Conservation (phyloP, 2,797 vertebrate species). For the Artibeus lituratus region DNA sequence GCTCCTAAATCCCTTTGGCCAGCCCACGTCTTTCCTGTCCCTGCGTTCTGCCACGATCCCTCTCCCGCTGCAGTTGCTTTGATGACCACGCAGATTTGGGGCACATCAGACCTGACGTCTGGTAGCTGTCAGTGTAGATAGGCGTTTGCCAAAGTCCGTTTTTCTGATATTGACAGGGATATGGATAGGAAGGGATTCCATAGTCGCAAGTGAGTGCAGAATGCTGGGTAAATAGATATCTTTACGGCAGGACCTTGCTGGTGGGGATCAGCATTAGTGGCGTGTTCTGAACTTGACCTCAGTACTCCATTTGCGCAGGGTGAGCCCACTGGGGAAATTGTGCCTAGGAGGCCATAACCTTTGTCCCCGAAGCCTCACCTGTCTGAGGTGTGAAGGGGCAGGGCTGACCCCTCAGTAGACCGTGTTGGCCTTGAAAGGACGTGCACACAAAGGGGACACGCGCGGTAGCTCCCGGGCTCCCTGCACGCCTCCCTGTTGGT, state of each 20-base stretch:
- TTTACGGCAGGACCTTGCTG: not conserved
- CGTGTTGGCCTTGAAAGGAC: not conserved
- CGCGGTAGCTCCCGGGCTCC: not conserved
- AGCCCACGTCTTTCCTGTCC: not conserved
- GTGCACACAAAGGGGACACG: accelerated
- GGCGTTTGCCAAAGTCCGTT: accelerated
- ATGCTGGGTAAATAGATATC: not conserved
- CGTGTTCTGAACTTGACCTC: not conserved
- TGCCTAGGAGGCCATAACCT: not conserved
- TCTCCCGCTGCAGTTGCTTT: not conserved
- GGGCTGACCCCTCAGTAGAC: not conserved
- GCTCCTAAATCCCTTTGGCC: slow-evolving; percentile 42
- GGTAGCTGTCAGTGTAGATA: not conserved
- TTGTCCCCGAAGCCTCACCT: not conserved
- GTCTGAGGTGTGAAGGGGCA: not conserved
- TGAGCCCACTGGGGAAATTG: not conserved
- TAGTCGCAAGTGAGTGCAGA: accelerated
- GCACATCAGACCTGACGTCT: not conserved
- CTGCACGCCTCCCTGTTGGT: accelerated
- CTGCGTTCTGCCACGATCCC: not conserved
- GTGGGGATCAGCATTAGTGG: not conserved
- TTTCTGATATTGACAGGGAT: not conserved
- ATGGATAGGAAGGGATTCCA: not conserved
- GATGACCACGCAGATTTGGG: not conserved
- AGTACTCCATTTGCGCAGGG: accelerated